Evolutionary conservation across 2,888 invertebrate genomes (phyloP).

Genomic region (Oxycera nigricornis): DNA sequence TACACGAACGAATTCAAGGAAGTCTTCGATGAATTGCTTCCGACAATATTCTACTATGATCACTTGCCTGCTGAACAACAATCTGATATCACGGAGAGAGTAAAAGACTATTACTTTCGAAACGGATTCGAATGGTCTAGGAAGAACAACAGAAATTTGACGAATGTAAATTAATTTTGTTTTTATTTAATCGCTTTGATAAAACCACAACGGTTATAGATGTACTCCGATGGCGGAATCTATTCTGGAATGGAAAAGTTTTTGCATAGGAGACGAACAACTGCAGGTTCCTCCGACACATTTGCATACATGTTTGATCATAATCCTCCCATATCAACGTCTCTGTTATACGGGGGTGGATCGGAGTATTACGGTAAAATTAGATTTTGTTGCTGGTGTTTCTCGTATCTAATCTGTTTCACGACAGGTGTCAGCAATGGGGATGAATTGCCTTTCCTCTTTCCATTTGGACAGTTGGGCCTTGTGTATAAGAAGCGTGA

Average conservation of each 20-base stretch:
- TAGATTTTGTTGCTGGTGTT: not conserved
- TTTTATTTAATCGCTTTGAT: not conserved
- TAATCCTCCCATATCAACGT: not conserved
- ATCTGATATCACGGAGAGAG: not conserved
- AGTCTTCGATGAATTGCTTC: not conserved
- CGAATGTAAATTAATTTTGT: not conserved
- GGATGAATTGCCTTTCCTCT: not conserved
- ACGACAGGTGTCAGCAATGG: not conserved
- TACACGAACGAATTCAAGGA: not conserved
- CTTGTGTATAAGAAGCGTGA: not conserved
- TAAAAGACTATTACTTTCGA: not conserved
- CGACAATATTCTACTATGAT: not conserved
- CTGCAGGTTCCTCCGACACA: not conserved
- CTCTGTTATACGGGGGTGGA: not conserved
- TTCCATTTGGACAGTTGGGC: not conserved
- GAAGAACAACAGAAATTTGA: not conserved
- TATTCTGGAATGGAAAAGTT: not conserved
- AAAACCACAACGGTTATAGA: conserved; percentile 41
- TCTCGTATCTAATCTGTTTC: not conserved
- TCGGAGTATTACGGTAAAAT: conserved; percentile 40
- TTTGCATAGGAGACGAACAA: not conserved
- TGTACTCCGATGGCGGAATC: not conserved
- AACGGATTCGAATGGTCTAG: not conserved
- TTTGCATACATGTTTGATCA: not conserved
- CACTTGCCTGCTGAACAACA: not conserved